Conservation (phyloP, 1,140 invertebrate species). For the Apis mellifera region DNA sequence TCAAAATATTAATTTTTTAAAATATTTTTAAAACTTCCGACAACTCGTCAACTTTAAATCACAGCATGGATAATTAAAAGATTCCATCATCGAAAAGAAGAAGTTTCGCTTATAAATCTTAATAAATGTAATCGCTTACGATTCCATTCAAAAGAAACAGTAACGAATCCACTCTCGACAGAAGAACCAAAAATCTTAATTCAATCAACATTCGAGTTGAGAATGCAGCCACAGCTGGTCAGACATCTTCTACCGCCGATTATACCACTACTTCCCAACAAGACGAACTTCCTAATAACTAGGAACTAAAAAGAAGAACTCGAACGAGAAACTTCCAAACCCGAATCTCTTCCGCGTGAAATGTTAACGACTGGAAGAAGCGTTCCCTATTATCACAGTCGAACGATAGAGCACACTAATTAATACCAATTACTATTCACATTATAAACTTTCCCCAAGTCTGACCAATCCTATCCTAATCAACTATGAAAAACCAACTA, state of each 20-base stretch:
- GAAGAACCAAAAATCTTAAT: constrained; percentile 5
- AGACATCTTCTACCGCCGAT: constrained; percentile 15
- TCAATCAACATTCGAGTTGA: constrained; percentile 37
- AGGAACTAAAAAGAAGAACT: constrained; percentile 19
- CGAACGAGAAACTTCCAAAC: constrained; percentile 24
- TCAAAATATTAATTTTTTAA: too few relatives aligned
- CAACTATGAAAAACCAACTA: not conserved
- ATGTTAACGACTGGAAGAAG: constrained; percentile 47
- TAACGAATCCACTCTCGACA: not conserved
- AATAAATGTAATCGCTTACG: not conserved
- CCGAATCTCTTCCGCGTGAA: constrained; percentile 40
- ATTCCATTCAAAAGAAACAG: not conserved
- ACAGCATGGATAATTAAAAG: too few relatives aligned
- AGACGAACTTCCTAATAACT: constrained; percentile 25
- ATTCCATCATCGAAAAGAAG: not conserved
- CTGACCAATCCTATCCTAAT: not conserved
- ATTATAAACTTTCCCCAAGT: not conserved
- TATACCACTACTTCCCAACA: constrained; percentile 31
- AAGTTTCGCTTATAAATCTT: not conserved
- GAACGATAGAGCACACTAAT: constrained; percentile 31
- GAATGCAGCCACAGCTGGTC: constrained; percentile 36
- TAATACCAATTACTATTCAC: constrained; percentile 27
- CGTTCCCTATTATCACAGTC: constrained; percentile 23
- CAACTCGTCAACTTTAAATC: too few relatives aligned
- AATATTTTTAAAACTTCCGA: too few relatives aligned